phyloP scores from a whole-genome alignment of 1,140 invertebrate species.

The Trissolcus basalis region DNA sequence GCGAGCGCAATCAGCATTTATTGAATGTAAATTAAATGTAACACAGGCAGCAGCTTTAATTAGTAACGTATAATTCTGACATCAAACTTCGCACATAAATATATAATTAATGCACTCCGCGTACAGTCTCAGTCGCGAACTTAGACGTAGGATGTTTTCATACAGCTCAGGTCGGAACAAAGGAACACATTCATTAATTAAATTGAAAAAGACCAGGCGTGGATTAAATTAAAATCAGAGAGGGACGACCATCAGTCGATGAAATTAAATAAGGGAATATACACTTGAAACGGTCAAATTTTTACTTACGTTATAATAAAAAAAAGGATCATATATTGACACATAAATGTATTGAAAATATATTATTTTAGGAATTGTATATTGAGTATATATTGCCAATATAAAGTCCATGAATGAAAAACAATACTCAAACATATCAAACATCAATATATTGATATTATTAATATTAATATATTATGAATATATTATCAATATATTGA shows the following conservation, averaged over 20 bases:
- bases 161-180: slow-evolving; percentile 37
- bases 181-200: slow-evolving; percentile 36
- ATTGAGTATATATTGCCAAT: no score
- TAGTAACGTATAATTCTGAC: slow-evolving; percentile 31
- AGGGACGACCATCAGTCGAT: slow-evolving; percentile 5
- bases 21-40: slow-evolving; percentile 33
- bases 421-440: no score
- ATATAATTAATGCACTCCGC: slow-evolving; percentile 33
- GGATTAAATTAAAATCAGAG: background rate
- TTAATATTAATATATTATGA: no score
- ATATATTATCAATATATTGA: no score
- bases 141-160: slow-evolving; percentile 13
- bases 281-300: no score
- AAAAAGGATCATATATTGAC: no score
- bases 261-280: no score
- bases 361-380: slow-evolving; percentile 32
- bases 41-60: slow-evolving; percentile 24
- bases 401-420: no score
- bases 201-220: slow-evolving; percentile 10
- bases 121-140: slow-evolving; percentile 9
- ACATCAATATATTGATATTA: no score
- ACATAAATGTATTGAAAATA: no score
- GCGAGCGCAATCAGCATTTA: slow-evolving; percentile 14
- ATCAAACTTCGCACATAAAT: slow-evolving; percentile 32
- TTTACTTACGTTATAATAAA: no score